phyloP scores from a whole-genome alignment of 2,797 vertebrate species.

The Furcifer pardalis region DNA sequence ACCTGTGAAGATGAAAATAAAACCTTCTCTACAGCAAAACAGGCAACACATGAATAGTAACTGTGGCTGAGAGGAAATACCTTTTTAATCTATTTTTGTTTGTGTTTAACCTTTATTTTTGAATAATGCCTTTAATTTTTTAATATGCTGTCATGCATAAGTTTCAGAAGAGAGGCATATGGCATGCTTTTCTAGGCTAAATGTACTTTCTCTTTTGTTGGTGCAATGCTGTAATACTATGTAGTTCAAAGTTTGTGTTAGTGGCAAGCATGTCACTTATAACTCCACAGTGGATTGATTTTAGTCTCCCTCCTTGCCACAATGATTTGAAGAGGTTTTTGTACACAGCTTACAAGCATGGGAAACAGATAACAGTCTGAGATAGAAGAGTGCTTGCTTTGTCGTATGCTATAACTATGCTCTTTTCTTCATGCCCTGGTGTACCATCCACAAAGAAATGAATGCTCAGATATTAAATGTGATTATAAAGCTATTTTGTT shows the following conservation, averaged over 20 bases:
- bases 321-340: background rate
- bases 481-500: constrained; percentile 3
- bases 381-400: background rate
- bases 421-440: background rate
- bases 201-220: background rate
- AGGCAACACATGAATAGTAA: background rate
- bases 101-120: constrained; percentile 1
- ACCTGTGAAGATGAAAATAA: background rate
- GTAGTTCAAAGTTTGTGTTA: too few relatives aligned
- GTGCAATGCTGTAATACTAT: background rate
- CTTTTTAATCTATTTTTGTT: background rate
- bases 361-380: background rate
- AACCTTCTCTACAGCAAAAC: background rate
- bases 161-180: background rate
- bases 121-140: background rate
- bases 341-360: background rate
- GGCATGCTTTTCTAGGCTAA: too few relatives aligned
- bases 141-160: background rate
- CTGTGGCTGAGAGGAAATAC: background rate
- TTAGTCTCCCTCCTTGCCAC: background rate
- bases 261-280: background rate
- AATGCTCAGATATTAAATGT: background rate
- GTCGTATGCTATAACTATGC: background rate
- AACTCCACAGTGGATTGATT: too few relatives aligned
- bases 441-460: background rate